A percentile compares a stretch with the other conserved stretches of the same genome.
Conservation (phyloP, 2,797 vertebrate species). For the Pseudochirops corinnae region DNA sequence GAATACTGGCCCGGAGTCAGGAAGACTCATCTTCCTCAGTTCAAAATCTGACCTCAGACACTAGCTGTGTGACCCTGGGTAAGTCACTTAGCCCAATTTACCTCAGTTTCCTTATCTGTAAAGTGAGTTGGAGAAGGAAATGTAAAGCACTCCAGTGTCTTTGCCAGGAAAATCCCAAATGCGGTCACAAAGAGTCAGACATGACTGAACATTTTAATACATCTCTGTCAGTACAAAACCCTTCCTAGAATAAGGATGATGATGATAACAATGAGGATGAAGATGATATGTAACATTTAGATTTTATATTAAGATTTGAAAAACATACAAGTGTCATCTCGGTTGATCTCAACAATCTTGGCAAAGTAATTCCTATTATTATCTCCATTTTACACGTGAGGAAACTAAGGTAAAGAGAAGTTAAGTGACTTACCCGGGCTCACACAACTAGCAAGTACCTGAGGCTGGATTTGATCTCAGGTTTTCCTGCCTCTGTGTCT, state of each 20-base stretch:
- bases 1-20: not conserved
- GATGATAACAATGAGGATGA: no score
- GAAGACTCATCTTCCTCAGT: not conserved
- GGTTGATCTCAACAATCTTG: not conserved
- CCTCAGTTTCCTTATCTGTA: not conserved
- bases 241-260: no score
- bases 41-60: not conserved
- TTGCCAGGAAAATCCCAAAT: not conserved
- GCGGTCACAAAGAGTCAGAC: not conserved
- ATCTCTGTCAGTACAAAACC: no score
- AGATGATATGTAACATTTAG: not conserved
- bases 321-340: not conserved
- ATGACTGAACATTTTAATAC: not conserved
- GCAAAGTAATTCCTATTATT: not conserved
- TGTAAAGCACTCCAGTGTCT: not conserved
- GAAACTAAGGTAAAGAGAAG: not conserved
- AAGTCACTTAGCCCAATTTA: not conserved
- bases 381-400: not conserved
- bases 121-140: not conserved
- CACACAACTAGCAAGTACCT: not conserved
- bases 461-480: not conserved
- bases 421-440: not conserved
- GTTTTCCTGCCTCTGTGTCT: not conserved
- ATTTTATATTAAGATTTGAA: not conserved
- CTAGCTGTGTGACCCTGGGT: not conserved